A percentile compares a stretch with the other conserved stretches of the same genome.
These are phyloP conservation scores for Isichthys henryi DNA, from an alignment of 2,113 vertebrate species.

Conservation along the genomic window DNA sequence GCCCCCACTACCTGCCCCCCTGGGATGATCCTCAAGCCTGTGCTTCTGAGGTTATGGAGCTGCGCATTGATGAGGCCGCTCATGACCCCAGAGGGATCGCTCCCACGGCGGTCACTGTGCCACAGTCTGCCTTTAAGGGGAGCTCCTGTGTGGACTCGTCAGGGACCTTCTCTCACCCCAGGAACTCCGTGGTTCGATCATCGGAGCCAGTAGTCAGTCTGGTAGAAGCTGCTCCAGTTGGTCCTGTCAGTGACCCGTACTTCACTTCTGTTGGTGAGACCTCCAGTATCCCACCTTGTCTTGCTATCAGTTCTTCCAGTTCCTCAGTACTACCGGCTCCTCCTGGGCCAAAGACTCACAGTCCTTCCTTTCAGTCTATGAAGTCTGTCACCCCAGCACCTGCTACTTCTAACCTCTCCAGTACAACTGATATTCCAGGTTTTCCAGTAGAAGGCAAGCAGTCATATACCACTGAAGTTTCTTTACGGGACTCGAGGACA, in stretches of 20 bases:
- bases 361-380: not conserved
- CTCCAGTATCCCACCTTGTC: not conserved
- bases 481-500: not conserved
- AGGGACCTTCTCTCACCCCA: constrained; percentile 8
- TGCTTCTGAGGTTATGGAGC: constrained; percentile 40
- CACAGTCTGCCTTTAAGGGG: constrained; percentile 8
- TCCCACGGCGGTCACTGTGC: not conserved
- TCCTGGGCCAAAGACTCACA: not conserved
- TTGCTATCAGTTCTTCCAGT: not conserved
- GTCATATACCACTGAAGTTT: not conserved
- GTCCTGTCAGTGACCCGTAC: not conserved
- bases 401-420: not conserved
- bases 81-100: not conserved
- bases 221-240: constrained; percentile 14
- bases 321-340: not conserved
- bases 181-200: constrained; percentile 25
- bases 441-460: not conserved
- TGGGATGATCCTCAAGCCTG: constrained; percentile 28
- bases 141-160: constrained; percentile 21
- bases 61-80: constrained; percentile 51
- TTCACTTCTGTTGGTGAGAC: not conserved
- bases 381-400: too few species aligned
- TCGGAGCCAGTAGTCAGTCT: constrained; percentile 28
- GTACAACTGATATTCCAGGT: not conserved
- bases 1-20: constrained; percentile 21